Percentiles rank a stretch among this genome's conserved stretches.
Conservation (phyloP, 2,888 invertebrate species). For the Caprella mutica region DNA sequence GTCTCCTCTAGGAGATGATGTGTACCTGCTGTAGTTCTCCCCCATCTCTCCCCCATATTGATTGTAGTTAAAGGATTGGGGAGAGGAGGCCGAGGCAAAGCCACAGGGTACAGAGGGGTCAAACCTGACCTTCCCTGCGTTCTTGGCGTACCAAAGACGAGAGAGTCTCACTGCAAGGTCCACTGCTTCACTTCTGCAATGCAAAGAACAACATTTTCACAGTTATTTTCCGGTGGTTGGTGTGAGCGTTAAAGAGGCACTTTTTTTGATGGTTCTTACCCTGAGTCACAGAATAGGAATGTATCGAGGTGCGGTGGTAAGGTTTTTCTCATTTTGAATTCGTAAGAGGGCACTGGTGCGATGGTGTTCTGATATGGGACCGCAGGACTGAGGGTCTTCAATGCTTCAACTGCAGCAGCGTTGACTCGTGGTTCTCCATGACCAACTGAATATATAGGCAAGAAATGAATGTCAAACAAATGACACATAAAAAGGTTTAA, state of each 20-base stretch:
- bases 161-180: slow-evolving; percentile 49
- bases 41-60: too few relatives aligned
- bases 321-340: slow-evolving; percentile 39
- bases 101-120: too few relatives aligned
- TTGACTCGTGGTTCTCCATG: too few relatives aligned
- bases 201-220: background rate
- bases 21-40: too few relatives aligned
- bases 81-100: too few relatives aligned
- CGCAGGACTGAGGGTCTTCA: background rate
- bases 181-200: slow-evolving; percentile 50
- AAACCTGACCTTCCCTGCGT: too few relatives aligned
- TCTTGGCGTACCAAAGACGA: slow-evolving; percentile 38
- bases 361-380: background rate
- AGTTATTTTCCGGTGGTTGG: background rate
- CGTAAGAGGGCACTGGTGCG: background rate
- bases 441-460: too few relatives aligned
- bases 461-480: too few relatives aligned
- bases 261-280: slow-evolving; percentile 39
- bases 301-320: slow-evolving; percentile 44
- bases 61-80: too few relatives aligned
- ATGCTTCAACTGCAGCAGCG: too few relatives aligned
- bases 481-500: too few relatives aligned
- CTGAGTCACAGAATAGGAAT: slow-evolving; percentile 48
- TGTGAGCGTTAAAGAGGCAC: background rate
- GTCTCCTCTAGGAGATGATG: slow-evolving; percentile 45